Conservation (phyloP, 2,888 invertebrate species). For the Cordilura impudica region DNA sequence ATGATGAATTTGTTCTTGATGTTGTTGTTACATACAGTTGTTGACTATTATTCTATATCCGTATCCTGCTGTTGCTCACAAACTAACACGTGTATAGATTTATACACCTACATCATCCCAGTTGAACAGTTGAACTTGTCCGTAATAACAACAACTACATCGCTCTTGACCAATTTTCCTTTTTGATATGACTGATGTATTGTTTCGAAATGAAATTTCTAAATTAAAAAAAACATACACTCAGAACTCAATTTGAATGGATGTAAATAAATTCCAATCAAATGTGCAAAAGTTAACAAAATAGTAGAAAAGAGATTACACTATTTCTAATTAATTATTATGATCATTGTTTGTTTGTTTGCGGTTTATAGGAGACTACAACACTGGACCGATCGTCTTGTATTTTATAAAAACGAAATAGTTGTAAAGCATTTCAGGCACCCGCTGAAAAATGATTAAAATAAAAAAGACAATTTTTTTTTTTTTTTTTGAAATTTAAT, state of each 20-base stretch:
- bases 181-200: slow-evolving; percentile 20
- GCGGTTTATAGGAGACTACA: too few relatives aligned
- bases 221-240: neutral
- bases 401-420: too few relatives aligned
- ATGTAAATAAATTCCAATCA: slow-evolving; percentile 16
- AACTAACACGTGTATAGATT: neutral
- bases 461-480: too few relatives aligned
- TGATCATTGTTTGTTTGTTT: too few relatives aligned
- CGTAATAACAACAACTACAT: neutral
- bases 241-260: neutral
- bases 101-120: neutral
- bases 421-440: too few relatives aligned
- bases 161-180: neutral
- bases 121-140: neutral
- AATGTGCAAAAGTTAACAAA: neutral
- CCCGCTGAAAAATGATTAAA: too few relatives aligned
- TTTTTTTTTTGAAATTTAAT: too few relatives aligned
- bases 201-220: slow-evolving; percentile 3
- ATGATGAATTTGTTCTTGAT: neutral
- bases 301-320: neutral
- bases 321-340: neutral
- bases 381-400: too few relatives aligned
- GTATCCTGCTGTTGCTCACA: slow-evolving; percentile 1
- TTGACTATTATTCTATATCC: neutral
- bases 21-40: neutral